These are phyloP conservation scores for Holacanthus passer DNA, from an alignment of 2,113 vertebrate species.

Conservation along the genomic window DNA sequence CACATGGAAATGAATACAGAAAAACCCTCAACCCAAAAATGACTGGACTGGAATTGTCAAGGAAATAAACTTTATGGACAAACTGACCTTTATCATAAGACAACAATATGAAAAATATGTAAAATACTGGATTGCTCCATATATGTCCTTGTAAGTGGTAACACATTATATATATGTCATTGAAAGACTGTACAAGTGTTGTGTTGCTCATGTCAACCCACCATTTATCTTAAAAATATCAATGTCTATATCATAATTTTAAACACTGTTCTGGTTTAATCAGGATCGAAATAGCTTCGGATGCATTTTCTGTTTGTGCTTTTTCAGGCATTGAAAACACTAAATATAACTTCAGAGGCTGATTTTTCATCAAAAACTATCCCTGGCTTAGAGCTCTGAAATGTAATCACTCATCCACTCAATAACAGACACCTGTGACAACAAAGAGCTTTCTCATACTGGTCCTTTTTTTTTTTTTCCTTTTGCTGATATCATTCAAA, in stretches of 20 bases:
- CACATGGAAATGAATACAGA: background rate
- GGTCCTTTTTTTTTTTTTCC: too few species aligned
- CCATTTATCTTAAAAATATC: background rate
- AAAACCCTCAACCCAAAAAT: background rate
- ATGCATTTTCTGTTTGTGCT: background rate
- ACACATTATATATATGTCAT: background rate
- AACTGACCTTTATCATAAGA: background rate
- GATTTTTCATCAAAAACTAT: slow-evolving; percentile 20
- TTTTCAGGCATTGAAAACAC: background rate
- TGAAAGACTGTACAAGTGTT: background rate
- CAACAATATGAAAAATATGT: background rate
- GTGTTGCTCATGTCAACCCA: background rate
- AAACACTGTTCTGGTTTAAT: background rate
- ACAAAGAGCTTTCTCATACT: slow-evolving; percentile 5
- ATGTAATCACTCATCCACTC: slow-evolving; percentile 9
- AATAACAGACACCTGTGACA: slow-evolving; percentile 9
- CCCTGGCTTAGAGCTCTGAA: slow-evolving; percentile 1
- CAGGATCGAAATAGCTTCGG: background rate
- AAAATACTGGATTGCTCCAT: background rate
- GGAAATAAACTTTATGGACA: background rate
- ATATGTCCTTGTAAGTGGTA: too few species aligned
- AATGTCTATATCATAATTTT: background rate
- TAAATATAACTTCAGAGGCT: background rate
- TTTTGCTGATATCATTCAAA: slow-evolving; percentile 24
- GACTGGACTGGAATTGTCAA: background rate